Percentiles rank a stretch among this genome's conserved stretches.
Evolutionary conservation across 2,113 vertebrate genomes (phyloP).

Genomic region (Lucifuga dentata): DNA sequence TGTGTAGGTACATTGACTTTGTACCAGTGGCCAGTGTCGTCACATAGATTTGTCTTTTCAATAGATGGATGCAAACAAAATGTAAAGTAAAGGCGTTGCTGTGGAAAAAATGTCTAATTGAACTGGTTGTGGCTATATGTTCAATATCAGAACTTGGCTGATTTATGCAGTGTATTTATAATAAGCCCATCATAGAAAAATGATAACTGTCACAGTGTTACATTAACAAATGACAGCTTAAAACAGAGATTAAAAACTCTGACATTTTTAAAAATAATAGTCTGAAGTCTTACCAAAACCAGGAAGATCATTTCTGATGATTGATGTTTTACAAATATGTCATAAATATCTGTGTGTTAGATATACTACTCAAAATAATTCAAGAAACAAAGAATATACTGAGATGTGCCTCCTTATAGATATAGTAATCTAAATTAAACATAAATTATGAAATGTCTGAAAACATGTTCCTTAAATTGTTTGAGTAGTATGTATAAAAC

Average conservation of each 20-base stretch:
- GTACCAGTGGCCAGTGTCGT: constrained; percentile 3
- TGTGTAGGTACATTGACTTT: not conserved
- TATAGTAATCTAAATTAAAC: too few relatives aligned
- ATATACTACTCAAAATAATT: too few relatives aligned
- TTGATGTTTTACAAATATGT: constrained; percentile 30
- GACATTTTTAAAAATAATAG: constrained; percentile 47
- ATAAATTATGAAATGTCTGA: too few relatives aligned
- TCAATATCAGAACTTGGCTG: constrained; percentile 30
- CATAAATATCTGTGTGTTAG: constrained; percentile 20
- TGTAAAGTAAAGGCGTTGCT: not conserved
- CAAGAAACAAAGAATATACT: too few relatives aligned
- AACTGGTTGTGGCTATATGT: constrained; percentile 15
- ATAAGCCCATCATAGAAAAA: constrained; percentile 33
- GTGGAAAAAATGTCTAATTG: constrained; percentile 4
- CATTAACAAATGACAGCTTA: constrained; percentile 47
- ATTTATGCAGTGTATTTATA: constrained; percentile 48
- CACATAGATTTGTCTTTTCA: constrained; percentile 26
- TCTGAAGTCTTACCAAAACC: constrained; percentile 29
- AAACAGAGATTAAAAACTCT: constrained; percentile 23
- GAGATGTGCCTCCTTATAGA: too few relatives aligned
- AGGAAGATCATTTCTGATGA: constrained; percentile 21
- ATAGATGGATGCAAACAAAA: constrained; percentile 10
- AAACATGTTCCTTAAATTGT: too few relatives aligned
- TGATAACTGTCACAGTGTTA: constrained; percentile 5
- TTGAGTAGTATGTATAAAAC: too few relatives aligned